phyloP scores from a whole-genome alignment of 2,113 vertebrate genomes.

The Heterotilapia buettikoferi region DNA sequence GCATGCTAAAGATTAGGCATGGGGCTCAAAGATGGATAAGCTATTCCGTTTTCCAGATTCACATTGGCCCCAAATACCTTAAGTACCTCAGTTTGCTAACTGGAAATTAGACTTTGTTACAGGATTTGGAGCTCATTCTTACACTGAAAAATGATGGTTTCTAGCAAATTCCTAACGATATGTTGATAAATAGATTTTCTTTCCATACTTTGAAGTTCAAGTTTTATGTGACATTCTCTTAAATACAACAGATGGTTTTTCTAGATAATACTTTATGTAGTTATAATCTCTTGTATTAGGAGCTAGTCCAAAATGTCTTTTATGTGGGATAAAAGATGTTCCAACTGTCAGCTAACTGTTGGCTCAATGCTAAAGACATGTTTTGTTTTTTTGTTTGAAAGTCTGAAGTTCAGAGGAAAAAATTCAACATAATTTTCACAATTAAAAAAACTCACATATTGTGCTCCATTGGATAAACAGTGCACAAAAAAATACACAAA shows the following conservation, averaged over 20 bases:
- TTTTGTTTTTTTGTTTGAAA: neutral
- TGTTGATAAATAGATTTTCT: neutral
- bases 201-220: neutral
- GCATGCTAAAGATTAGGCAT: neutral
- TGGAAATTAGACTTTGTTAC: neutral
- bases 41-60: conserved; percentile 2
- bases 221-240: neutral
- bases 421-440: neutral
- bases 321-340: neutral
- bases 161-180: neutral
- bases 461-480: neutral
- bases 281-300: neutral
- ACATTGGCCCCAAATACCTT: neutral
- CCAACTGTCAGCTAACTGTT: neutral
- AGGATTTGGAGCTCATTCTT: neutral
- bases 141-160: neutral
- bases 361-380: neutral
- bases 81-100: neutral
- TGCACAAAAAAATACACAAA: neutral
- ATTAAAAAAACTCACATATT: neutral
- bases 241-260: neutral
- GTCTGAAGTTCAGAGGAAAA: neutral
- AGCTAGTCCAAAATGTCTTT: accelerated
- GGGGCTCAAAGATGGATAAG: neutral
- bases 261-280: neutral